Percentiles rank a stretch among this genome's conserved stretches.
These are phyloP conservation scores for Bhutanitis thaidina DNA, from an alignment of 2,888 invertebrate genomes.

Conservation along the genomic window DNA sequence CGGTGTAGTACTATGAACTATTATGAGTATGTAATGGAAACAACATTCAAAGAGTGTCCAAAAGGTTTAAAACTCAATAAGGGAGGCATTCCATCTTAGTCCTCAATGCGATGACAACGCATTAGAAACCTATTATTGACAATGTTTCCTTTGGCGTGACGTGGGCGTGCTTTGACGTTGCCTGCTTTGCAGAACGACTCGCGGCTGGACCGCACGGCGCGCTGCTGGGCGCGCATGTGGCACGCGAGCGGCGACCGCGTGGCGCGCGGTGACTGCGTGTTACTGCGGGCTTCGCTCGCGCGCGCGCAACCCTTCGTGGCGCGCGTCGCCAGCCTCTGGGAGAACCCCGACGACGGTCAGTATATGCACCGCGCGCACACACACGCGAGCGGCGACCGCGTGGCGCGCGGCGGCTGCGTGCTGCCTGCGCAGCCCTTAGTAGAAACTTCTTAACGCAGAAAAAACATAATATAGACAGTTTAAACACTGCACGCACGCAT, in stretches of 20 bases:
- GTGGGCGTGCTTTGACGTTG: too few species aligned
- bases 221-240: constrained; percentile 94
- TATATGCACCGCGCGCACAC: background rate
- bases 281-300: constrained; percentile 90
- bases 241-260: constrained; percentile 94
- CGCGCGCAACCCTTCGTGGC: constrained; percentile 95
- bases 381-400: background rate
- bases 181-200: constrained; percentile 53
- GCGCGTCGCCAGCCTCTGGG: constrained; percentile 96
- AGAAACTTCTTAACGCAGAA: too few species aligned
- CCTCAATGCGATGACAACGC: too few species aligned
- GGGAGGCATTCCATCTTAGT: too few species aligned
- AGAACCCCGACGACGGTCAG: constrained; percentile 94
- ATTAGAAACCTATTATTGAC: too few species aligned
- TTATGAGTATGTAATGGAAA: too few species aligned
- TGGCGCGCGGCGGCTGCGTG: background rate
- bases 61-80: too few species aligned
- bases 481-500: background rate
- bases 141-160: too few species aligned
- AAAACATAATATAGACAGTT: too few species aligned
- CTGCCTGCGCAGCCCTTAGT: too few species aligned
- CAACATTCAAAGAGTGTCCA: too few species aligned
- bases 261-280: constrained; percentile 92
- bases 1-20: too few species aligned
- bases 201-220: constrained; percentile 82